A percentile compares a stretch with the other conserved stretches of the same genome.
Evolutionary conservation across 2,888 invertebrate species (phyloP).

Genomic region (Drosophila trichaetosa): DNA sequence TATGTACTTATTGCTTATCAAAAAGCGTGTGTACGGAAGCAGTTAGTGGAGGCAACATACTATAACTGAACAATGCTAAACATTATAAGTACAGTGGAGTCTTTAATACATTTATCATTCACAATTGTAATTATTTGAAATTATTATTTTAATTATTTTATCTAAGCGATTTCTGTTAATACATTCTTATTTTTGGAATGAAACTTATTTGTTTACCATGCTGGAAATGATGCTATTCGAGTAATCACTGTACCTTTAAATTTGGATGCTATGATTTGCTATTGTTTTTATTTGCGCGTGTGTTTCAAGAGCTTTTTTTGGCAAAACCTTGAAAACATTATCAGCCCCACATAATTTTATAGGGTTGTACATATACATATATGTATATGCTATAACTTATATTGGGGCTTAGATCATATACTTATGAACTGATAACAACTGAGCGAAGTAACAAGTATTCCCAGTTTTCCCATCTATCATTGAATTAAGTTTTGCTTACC

Average conservation of each 20-base stretch:
- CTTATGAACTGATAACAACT: constrained; percentile 4
- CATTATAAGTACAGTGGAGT: constrained; percentile 5
- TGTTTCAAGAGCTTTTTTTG: constrained; percentile 26
- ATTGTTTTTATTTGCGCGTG: constrained; percentile 23
- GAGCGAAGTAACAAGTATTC: constrained; percentile 10
- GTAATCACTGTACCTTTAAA: background rate
- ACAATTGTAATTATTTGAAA: background rate
- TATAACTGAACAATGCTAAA: background rate
- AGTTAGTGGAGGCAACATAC: constrained; percentile 5
- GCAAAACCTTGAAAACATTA: constrained; percentile 30
- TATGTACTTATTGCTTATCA: constrained; percentile 20
- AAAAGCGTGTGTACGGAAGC: constrained; percentile 29
- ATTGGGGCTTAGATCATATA: constrained; percentile 17
- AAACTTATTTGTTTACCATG: background rate
- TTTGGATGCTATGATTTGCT: constrained; percentile 11
- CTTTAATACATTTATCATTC: background rate
- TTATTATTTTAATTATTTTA: background rate
- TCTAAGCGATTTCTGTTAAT: background rate
- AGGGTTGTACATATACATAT: background rate
- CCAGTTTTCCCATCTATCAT: background rate
- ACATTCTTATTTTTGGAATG: background rate
- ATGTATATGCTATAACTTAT: constrained; percentile 7
- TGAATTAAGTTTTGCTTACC: background rate
- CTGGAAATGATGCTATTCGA: no score
- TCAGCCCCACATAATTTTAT: constrained; percentile 18